Percentiles rank a stretch among this genome's conserved stretches.
Conservation (phyloP, 2,888 invertebrate genomes). For the Hermodice carunculata region DNA sequence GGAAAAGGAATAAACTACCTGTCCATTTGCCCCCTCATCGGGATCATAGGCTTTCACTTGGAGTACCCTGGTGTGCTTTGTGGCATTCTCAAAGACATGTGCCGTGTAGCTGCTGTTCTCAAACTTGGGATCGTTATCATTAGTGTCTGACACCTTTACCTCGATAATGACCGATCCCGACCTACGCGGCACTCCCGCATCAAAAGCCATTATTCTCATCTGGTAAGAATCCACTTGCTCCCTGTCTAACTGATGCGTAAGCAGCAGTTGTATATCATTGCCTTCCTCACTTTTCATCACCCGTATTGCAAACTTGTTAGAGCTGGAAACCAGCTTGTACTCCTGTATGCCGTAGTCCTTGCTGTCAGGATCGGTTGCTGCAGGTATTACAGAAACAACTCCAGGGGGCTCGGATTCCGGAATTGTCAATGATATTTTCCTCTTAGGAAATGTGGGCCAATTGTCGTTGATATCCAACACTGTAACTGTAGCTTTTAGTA, state of each 20-base stretch:
- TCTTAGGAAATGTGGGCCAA: conserved; percentile 85
- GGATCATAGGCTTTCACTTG: conserved; percentile 17
- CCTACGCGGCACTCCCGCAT: conserved; percentile 8
- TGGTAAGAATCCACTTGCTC: conserved; percentile 12
- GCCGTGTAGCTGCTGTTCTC: conserved; percentile 11
- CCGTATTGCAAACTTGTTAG: conserved; percentile 14
- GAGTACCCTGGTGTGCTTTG: conserved; percentile 10
- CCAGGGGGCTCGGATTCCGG: conserved; percentile 20
- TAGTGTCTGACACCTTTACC: conserved; percentile 15
- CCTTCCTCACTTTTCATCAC: conserved; percentile 13
- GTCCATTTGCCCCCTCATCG: conserved; percentile 16
- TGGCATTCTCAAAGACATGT: conserved; percentile 8
- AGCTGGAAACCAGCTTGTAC: conserved; percentile 7
- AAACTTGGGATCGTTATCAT: conserved; percentile 19
- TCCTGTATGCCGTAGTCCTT: conserved; percentile 1
- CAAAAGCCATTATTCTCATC: conserved; percentile 16
- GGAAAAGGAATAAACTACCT: conserved; percentile 10
- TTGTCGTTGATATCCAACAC: conserved; percentile 97
- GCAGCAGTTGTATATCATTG: conserved; percentile 13
- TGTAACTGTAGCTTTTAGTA: conserved; percentile 79
- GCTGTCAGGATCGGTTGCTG: conserved; percentile 26
- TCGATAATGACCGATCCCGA: conserved; percentile 13
- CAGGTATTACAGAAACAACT: conserved; percentile 12
- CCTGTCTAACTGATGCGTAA: conserved; percentile 6
- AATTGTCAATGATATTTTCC: conserved; percentile 25